Percentiles rank a stretch among this genome's conserved stretches.
Conservation (phyloP, 2,113 vertebrate genomes). For the Chionis minor region DNA sequence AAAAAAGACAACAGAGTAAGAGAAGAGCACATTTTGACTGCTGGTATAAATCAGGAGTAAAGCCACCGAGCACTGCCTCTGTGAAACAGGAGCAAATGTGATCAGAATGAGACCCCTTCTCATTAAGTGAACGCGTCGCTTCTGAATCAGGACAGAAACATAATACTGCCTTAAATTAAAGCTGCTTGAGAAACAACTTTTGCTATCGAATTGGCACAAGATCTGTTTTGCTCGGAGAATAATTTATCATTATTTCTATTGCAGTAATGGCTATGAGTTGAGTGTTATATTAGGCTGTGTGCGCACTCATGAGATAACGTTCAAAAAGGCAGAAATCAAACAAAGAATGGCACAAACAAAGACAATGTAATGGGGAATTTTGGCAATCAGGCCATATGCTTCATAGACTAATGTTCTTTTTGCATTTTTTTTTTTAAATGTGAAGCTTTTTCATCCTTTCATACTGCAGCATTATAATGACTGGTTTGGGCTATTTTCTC, state of each 20-base stretch:
- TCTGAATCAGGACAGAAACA: not conserved
- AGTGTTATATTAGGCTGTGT: not conserved
- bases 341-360: not conserved
- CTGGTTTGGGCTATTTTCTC: not conserved
- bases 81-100: not conserved
- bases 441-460: not conserved
- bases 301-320: not conserved
- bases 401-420: not conserved
- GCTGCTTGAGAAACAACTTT: not conserved
- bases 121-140: not conserved
- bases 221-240: not conserved
- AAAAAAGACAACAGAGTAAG: not conserved
- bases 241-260: not conserved
- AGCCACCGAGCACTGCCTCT: not conserved
- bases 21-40: not conserved
- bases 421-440: not conserved
- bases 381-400: accelerated
- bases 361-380: not conserved
- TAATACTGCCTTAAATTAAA: not conserved
- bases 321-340: not conserved
- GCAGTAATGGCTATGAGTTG: not conserved
- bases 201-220: not conserved
- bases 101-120: not conserved
- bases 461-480: not conserved
- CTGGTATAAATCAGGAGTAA: slow-evolving; percentile 27